Evolutionary conservation across 1,140 invertebrate genomes (phyloP), one percentile per base, ranked within the genome.

Genomic region (Drosophila guanche): DNA sequence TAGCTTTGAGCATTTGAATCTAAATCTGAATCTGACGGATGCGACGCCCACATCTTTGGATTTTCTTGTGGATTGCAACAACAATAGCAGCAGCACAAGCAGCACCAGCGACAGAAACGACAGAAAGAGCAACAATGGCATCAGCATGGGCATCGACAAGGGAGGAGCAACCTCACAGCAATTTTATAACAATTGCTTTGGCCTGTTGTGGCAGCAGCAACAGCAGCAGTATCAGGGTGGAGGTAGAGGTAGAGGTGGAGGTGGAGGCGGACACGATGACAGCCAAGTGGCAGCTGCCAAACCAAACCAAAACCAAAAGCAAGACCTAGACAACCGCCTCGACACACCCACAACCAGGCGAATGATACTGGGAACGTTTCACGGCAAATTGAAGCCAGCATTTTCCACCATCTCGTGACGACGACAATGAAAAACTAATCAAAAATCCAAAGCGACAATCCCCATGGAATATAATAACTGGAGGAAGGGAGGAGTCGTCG

Each of bases 1-100:
- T 61, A 90, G 77, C 62, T 90, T 90, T 81, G 89, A 90, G 71
- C 76, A 90, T 79, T 88, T 90, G 61, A 86, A 85, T 88, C 77
- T 85, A 69, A 89, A 90, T 79, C 81, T 90, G 61, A 86, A 85
- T 84, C 77, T 85, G 76, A 89, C 70, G 80, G 67, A 86, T 88
- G 66, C 60, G 50, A 76, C 88, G 76, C 71, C 86, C 62, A 90
- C 88, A 61, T 57, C 83, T 41, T 65, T 79, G 60, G 67, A 89
- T 84, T 74, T 89, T 71, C 74, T 78, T 5, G 63, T 89, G 46
- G 85, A 90, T 65, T 83, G 78, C 63, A 89, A 90, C 65, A 90
- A 90, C 58, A 89, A 89, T 42, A 71, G 47, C 27, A 66, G 20
- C 55, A 63, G 20, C 62, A 57, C 8, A 55, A 52, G 37, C 46